Evolutionary conservation across 2,888 invertebrate genomes (phyloP), one percentile per base, ranked within the genome.

Genomic region (Oscheius myriophilus): DNA sequence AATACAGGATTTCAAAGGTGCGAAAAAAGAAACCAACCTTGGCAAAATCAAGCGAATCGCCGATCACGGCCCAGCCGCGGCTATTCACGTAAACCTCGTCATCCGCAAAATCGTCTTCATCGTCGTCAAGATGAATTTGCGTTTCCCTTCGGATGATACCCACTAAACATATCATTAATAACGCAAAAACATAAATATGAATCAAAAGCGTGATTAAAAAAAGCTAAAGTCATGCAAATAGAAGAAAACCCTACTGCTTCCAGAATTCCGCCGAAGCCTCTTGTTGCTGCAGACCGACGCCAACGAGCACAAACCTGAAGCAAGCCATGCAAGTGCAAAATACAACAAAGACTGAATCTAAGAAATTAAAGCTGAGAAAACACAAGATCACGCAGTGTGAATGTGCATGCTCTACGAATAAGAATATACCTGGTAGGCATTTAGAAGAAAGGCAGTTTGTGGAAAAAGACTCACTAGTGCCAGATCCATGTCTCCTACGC

Each of bases 21-120:
- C 39, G 3, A 11, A 21, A 11, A 11, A 41, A 2, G 14, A 41
- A 14, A 43, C 21, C 21, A 25, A 77, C 82, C 72, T 81, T 84
- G 21, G 85, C 74, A 64, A 85, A 85, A 55, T 82, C 83, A 12
- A 84, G 73, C 0, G 81, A 82, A 63, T 85, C 85, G 0, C 79
- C 72, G 23, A 83, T 81, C 7, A 82, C 79, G 41, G 83, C 82
- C 83, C 83, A 82, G 45, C 83, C 84, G 21, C 84, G 76, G 65
- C 79, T 82, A 66, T 73, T 80, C 45, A 84, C 83, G 23, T 74
- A 74, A 26, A 82, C 77, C 55, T 77, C 75, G 45, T 74, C 74
- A 39, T 70, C 64, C 39, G 68, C 71, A 11, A 78, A 75, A 45
- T 74, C 66, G 18, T 77, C 75, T 49, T 78, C 73, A 46, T 80